Percentiles rank a stretch among this genome's conserved stretches.
Conservation (phyloP, 2,797 vertebrate species). For the Phataginus tricuspis region DNA sequence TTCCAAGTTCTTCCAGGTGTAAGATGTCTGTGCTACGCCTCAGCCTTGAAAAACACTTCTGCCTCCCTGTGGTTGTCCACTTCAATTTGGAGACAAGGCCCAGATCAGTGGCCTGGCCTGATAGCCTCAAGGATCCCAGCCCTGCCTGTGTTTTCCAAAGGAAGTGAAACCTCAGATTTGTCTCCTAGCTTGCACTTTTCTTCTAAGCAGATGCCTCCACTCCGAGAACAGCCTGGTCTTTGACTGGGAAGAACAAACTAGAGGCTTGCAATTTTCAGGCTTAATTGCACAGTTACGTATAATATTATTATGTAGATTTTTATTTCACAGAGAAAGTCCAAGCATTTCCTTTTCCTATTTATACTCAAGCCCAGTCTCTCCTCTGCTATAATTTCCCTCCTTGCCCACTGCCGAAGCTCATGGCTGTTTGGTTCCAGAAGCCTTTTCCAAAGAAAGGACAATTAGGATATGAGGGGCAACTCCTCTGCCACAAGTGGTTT, state of each 20-base stretch:
- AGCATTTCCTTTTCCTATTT: constrained; percentile 74
- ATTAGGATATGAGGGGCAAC: neutral
- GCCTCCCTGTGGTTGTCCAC: neutral
- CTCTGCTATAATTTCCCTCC: constrained; percentile 55
- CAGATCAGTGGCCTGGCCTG: neutral
- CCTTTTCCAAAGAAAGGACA: neutral
- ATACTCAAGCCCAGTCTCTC: constrained; percentile 47
- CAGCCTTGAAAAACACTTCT: neutral
- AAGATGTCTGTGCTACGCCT: neutral
- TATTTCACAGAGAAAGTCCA: constrained; percentile 50
- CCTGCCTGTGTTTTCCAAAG: constrained; percentile 66
- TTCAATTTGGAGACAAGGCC: neutral
- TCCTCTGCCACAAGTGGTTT: neutral
- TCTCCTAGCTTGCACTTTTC: constrained; percentile 62
- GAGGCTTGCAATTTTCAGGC: constrained; percentile 76
- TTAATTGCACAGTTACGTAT: constrained; percentile 66
- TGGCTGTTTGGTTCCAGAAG: neutral
- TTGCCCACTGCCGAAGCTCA: constrained; percentile 30
- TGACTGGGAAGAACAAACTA: constrained; percentile 56
- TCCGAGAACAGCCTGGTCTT: constrained; percentile 50
- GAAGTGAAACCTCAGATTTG: constrained; percentile 69
- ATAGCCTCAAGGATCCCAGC: neutral
- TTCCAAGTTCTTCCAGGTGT: neutral
- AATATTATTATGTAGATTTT: constrained; percentile 77
- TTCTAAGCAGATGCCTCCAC: constrained; percentile 67